Evolutionary conservation across 2,797 vertebrate genomes (phyloP).

Genomic region (Lacerta viridis): DNA sequence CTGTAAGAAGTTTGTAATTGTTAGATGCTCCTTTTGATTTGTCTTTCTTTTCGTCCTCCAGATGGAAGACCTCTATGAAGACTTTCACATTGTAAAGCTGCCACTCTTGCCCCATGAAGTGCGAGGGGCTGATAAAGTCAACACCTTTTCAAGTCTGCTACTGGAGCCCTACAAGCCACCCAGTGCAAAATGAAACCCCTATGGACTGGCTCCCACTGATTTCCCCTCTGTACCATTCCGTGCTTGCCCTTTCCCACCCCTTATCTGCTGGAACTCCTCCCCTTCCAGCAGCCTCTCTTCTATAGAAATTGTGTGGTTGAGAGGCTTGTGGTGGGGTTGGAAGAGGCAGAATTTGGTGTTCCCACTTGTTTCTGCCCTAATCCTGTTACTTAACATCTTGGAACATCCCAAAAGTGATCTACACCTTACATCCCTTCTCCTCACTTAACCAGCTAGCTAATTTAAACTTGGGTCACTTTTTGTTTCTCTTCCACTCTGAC

Average conservation of each 20-base stretch:
- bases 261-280: slow-evolving; percentile 41
- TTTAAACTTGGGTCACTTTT: slow-evolving; percentile 21
- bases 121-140: slow-evolving; percentile 93
- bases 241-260: slow-evolving; percentile 48
- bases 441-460: slow-evolving; percentile 11
- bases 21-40: neutral
- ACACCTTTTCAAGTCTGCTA: slow-evolving; percentile 93
- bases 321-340: slow-evolving; percentile 14
- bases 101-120: slow-evolving; percentile 95
- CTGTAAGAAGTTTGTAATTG: neutral
- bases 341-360: neutral
- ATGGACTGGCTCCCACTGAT: slow-evolving; percentile 6
- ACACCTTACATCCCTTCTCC: neutral
- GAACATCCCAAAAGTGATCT: neutral
- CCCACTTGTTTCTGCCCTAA: neutral
- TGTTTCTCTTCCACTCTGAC: slow-evolving; percentile 20
- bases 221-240: slow-evolving; percentile 38
- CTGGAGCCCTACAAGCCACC: slow-evolving; percentile 94
- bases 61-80: slow-evolving; percentile 98
- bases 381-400: neutral
- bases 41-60: slow-evolving; percentile 64
- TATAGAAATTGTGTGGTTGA: neutral
- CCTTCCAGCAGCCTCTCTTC: slow-evolving; percentile 17
- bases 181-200: slow-evolving; percentile 75
- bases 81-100: slow-evolving; percentile 96